Evolutionary conservation across 2,888 invertebrate species (phyloP).

Genomic region (Troides aeacus): DNA sequence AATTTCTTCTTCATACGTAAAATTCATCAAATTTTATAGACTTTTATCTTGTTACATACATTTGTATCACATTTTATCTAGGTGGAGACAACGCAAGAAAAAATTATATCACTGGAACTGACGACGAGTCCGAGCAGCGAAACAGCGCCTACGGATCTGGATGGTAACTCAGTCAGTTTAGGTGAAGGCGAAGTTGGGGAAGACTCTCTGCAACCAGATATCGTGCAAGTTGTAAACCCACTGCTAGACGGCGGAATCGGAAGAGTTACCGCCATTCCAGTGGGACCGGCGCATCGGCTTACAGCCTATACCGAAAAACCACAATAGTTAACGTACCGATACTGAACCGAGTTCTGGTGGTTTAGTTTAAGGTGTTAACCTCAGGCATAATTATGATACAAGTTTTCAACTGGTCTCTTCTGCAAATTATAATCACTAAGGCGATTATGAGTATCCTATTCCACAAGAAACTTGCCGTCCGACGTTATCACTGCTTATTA

Average conservation of each 20-base stretch:
- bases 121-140: slow-evolving; percentile 83
- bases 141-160: slow-evolving; percentile 72
- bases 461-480: slow-evolving; percentile 27
- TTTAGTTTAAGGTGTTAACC: no score
- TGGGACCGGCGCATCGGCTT: slow-evolving; percentile 67
- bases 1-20: neutral
- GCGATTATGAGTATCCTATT: slow-evolving; percentile 27
- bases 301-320: slow-evolving; percentile 60
- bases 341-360: no score
- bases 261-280: slow-evolving; percentile 70
- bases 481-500: slow-evolving; percentile 19
- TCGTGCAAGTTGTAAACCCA: slow-evolving; percentile 78
- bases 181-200: slow-evolving; percentile 69
- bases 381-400: neutral
- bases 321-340: slow-evolving; percentile 40
- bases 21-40: no score
- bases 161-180: slow-evolving; percentile 53
- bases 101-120: slow-evolving; percentile 93
- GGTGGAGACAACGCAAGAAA: slow-evolving; percentile 95
- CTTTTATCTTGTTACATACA: no score
- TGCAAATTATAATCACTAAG: neutral
- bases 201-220: slow-evolving; percentile 76
- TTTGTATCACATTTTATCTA: slow-evolving; percentile 46
- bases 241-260: slow-evolving; percentile 72
- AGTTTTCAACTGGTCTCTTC: slow-evolving; percentile 3